Conservation (phyloP, 2,888 invertebrate species). For the Amaurobius ferox region DNA sequence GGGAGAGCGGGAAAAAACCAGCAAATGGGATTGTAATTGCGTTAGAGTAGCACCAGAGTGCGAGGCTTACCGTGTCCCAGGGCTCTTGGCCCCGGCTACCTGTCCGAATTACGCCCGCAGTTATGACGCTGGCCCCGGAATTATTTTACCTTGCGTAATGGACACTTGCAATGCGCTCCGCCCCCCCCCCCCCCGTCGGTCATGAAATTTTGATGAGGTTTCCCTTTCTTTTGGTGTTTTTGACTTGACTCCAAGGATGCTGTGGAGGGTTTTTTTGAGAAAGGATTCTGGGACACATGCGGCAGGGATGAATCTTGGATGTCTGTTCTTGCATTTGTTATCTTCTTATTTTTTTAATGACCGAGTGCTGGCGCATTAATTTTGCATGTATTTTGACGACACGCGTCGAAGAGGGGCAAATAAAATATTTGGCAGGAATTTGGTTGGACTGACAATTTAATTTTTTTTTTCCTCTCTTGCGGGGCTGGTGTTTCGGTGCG, state of each 20-base stretch:
- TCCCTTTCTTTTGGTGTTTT: conserved; percentile 25
- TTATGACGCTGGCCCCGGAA: conserved; percentile 71
- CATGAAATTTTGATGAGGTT: conserved; percentile 67
- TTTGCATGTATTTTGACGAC: background rate
- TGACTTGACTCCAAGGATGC: background rate
- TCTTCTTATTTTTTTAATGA: background rate
- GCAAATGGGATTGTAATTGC: conserved; percentile 72
- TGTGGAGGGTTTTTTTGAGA: background rate
- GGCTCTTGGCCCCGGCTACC: conserved; percentile 58
- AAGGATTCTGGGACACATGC: background rate
- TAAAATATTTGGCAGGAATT: too few relatives aligned
- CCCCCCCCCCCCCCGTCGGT: conserved; percentile 25
- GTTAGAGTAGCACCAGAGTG: conserved; percentile 69
- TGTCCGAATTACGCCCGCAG: conserved; percentile 70
- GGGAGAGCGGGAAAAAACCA: conserved; percentile 59
- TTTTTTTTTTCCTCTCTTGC: too few relatives aligned
- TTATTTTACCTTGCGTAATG: conserved; percentile 72
- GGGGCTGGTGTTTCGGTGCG: too few relatives aligned
- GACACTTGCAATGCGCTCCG: conserved; percentile 49
- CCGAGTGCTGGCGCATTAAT: background rate
- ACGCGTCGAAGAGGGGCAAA: background rate
- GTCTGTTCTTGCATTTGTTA: background rate
- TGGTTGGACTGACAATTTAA: too few relatives aligned
- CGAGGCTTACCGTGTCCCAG: conserved; percentile 58
- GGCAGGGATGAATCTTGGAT: background rate